Base-by-base conservation (phyloP, 2,888 invertebrate genomes). In the Philereme transversata region DNA sequence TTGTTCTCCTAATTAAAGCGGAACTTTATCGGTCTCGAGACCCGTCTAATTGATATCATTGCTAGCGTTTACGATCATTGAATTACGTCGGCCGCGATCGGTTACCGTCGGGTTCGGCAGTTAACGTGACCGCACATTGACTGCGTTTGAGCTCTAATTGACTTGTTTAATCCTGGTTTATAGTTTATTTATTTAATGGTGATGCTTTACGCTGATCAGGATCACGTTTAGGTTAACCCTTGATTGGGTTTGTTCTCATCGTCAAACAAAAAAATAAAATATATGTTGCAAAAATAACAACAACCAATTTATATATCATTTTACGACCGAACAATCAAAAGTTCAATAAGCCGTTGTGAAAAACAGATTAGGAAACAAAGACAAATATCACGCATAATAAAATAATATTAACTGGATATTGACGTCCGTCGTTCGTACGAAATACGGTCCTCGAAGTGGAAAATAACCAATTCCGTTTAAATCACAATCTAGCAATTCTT, bases 1-100 rank as follows among this genome's bases (percentile, higher is more conserved):
- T 90, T 91, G 90, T 90, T 88, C 88, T 89, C 87, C 89, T 91
- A 91, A 91, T 91, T 91, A 91, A 90, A 90, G 87, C 84, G 83
- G 90, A 90, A 86, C 88, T 90, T 90, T 90, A 91, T 90, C 89
- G 90, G 83, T 84, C 85, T 83, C 83, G 82, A 79, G 84, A 78
- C 80, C 79, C 84, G 83, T 89, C 90, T 91, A 91, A 91, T 91
- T 91, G 91, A 90, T 90, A 91, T 90, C 90, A 90, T 90, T 89
- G 90, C 84, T 79, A 86, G 83, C 88, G 87, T 91, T 91, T 90
- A 91, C 91, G 91, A 91, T 90, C 89, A 87, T 85, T 87, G 88
- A 90, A 87, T 89, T 90, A 90, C 88, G 83, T 75, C 81, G 82
- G 86, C 84, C 85, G 81, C 86, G 86, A 85, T 87, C 84, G 86